Evolutionary conservation across 92 coral and sea anemone species (phyloP).

Genomic region (Nematostella vectensis): DNA sequence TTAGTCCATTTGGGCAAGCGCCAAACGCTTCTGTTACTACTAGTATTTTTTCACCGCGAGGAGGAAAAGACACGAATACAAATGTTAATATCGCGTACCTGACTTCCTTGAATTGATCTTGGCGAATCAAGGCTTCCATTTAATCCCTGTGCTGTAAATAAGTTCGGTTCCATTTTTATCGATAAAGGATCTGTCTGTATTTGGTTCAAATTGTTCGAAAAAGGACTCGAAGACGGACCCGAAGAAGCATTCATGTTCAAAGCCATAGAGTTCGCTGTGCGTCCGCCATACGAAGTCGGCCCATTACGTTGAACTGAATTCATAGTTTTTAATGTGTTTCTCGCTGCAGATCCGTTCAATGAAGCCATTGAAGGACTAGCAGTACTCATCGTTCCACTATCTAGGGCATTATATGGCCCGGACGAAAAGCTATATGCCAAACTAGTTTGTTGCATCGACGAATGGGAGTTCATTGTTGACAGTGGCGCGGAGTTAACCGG

Average conservation of each 20-base stretch:
- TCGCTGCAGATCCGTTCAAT: constrained; percentile 75
- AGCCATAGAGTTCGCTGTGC: constrained; percentile 39
- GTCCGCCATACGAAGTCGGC: constrained; percentile 52
- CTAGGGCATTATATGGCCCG: constrained; percentile 76
- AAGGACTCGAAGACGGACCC: constrained; percentile 49
- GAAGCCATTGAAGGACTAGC: constrained; percentile 64
- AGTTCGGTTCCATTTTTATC: constrained; percentile 53
- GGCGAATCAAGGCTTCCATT: constrained; percentile 83
- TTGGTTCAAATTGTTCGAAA: constrained; percentile 54
- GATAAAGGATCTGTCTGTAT: constrained; percentile 55
- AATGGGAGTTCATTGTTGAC: constrained; percentile 82
- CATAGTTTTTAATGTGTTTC: constrained; percentile 55
- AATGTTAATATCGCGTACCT: constrained; percentile 62
- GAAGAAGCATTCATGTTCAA: constrained; percentile 65
- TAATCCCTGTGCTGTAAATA: constrained; percentile 54
- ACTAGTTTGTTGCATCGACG: constrained; percentile 56
- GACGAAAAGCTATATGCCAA: constrained; percentile 49
- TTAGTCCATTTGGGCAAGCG: no score
- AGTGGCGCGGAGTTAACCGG: constrained; percentile 66
- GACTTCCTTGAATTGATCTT: constrained; percentile 57
- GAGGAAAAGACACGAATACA: no score
- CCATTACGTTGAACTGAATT: constrained; percentile 61
- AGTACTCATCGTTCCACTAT: constrained; percentile 62
- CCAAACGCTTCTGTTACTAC: no score
- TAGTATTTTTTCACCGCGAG: no score